Evolutionary conservation across 2,113 vertebrate genomes (phyloP), one percentile per base, ranked within the genome.

Genomic region (Todiramphus chloris): DNA sequence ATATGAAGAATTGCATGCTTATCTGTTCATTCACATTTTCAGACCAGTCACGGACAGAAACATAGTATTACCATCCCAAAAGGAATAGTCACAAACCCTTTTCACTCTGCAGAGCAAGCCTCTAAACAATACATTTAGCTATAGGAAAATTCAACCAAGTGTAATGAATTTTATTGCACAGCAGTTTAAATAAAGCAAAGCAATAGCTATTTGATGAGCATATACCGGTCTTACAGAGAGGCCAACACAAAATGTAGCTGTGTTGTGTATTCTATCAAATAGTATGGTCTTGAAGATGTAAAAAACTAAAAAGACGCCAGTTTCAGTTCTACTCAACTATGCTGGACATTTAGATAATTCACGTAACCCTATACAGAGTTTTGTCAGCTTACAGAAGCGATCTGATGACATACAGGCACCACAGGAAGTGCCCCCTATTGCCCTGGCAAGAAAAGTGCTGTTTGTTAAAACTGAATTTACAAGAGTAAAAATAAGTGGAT

Each of bases 161-260:
- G 75, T 82, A 91, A 94, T 93, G 41, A 72, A 80, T 95, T 94
- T 89, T 83, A 93, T 93, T 56, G 91, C 87, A 92, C 31, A 91
- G 72, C 87, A 91, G 90, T 88, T 94, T 83, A 91, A 95, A 94
- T 94, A 96, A 91, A 95, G 72, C 67, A 93, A 92, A 95, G 75
- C 70, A 95, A 92, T 70, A 78, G 79, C 23, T 74, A 75, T 87
- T 91, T 89, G 80, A 91, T 89, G 87, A 96, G 79, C 64, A 30
- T 35, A 76, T 48, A 27, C 31, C 64, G 66, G 80, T 69, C 73
- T 44, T 70, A 66, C 44, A 41, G 37, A 55, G 58, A 91, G 33
- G 74, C 63, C 62, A 75, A 51, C 37, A n/a, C 35, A 90, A 69
- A 86, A 33, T 14, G 20, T 66, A 75, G 5, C 23, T 50, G 20